Base-by-base conservation (phyloP, 2,113 vertebrate genomes). In the Emberiza fucata region DNA sequence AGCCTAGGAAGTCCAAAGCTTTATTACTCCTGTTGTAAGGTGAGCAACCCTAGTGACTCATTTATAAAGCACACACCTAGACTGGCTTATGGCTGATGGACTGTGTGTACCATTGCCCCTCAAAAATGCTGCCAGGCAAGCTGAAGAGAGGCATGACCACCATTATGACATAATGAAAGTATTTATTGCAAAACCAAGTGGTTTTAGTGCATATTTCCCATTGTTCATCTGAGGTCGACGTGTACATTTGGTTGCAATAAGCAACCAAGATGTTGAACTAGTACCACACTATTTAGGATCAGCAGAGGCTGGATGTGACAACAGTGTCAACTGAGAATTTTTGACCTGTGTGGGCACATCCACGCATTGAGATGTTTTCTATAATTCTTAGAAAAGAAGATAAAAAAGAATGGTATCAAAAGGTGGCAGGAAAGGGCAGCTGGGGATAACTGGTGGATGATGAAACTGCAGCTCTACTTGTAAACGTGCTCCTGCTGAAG, bases 91-190 rank as follows among this genome's bases (percentile, higher is more conserved):
- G 79, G 37, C 44, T 66, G 31, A 44, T 63, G 50, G 51, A 40
- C 23, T 93, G 11, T 56, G 13, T 66, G 56, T 60, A 33, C 61
- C 18, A 47, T 6, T 81, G 56, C 39, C 51, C 51, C 71, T 75
- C 51, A 44, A 35, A 91, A 85, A 61, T 59, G 27, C 61, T 66
- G 31, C 51, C 42, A 48, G 51, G 35, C 37, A 86, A 50, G 60
- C 33, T 91, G 80, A 75, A 51, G 47, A 81, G 64, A 81, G 12
- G 16, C 81, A 29, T 40, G 68, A 61, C 42, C 37, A 60, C 75
- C 0, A 0, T 4, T 1, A 2, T 47, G 70, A 51, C 56, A 44
- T 31, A 54, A 65, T 65, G 23, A 68, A 56, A 56, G 27, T 47
- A 69, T 73, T 81, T 87, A 33, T 33, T 71, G 68, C 71, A 61